Percentiles rank a stretch among this genome's conserved stretches.
Evolutionary conservation across 2,797 vertebrate species (phyloP).

Genomic region (Enteromius argenteus): DNA sequence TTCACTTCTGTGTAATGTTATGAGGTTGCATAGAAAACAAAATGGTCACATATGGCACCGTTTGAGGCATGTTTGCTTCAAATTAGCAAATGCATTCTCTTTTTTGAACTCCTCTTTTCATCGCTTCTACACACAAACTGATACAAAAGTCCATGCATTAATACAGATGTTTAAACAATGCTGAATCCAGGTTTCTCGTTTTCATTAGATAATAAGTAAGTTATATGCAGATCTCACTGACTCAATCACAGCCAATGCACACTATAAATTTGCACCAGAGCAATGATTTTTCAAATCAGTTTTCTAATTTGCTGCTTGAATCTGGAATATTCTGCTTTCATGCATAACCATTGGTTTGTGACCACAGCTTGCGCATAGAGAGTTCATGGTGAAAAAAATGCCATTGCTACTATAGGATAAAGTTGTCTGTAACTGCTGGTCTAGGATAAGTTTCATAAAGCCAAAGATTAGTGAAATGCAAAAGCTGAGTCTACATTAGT

Average conservation of each 20-base stretch:
- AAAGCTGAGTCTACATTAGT: slow-evolving; percentile 1
- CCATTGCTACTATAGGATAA: background rate
- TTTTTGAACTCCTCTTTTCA: background rate
- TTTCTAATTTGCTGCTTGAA: background rate
- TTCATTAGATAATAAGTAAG: background rate
- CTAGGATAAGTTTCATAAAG: background rate
- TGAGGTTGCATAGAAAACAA: slow-evolving; percentile 25
- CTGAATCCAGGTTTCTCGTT: background rate
- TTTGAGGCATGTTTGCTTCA: slow-evolving; percentile 38
- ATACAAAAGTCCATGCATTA: background rate
- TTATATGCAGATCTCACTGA: background rate
- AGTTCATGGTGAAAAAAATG: background rate
- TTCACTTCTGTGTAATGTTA: slow-evolving; percentile 34
- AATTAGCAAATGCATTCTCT: slow-evolving; percentile 24
- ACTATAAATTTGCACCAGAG: background rate
- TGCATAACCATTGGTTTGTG: background rate
- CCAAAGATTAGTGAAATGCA: background rate
- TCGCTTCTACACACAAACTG: background rate
- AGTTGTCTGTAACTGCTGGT: background rate
- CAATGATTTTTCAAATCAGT: background rate
- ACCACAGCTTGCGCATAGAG: background rate
- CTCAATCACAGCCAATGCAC: background rate
- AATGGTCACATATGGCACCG: slow-evolving; percentile 42
- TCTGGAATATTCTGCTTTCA: background rate
- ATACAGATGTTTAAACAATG: slow-evolving; percentile 5